Evolutionary conservation across 2,888 invertebrate genomes (phyloP).

Genomic region (Elmis aenea): DNA sequence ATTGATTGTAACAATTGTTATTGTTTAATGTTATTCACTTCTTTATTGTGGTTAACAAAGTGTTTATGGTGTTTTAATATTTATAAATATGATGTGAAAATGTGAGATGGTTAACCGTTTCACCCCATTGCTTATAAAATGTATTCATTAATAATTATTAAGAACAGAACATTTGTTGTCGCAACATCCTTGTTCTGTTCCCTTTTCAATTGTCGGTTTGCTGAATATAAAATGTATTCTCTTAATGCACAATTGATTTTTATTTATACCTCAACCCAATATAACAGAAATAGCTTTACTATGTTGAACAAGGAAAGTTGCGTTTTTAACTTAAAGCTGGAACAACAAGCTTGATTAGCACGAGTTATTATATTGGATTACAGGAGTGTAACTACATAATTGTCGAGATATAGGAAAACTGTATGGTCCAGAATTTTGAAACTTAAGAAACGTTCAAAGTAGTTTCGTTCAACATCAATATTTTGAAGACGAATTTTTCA

Average conservation of each 20-base stretch:
- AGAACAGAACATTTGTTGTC: constrained; percentile 15
- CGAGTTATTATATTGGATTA: no score
- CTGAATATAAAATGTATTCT: constrained; percentile 42
- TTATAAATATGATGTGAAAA: constrained; percentile 12
- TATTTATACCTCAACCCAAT: no score
- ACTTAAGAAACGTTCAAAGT: no score
- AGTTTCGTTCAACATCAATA: no score
- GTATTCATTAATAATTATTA: constrained; percentile 9
- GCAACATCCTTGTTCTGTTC: constrained; percentile 26
- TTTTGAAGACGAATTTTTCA: no score
- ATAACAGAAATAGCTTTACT: no score
- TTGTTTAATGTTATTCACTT: constrained; percentile 16
- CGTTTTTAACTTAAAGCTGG: no score
- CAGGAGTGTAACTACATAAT: no score
- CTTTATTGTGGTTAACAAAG: constrained; percentile 17
- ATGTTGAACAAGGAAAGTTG: no score
- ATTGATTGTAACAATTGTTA: constrained; percentile 18
- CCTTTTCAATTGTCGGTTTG: constrained; percentile 30
- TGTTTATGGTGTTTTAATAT: constrained; percentile 24
- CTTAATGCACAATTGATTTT: constrained; percentile 35
- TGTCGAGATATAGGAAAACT: no score
- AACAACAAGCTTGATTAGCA: no score
- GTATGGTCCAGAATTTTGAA: no score
- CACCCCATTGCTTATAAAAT: constrained; percentile 21
- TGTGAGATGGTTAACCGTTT: constrained; percentile 37